Percentiles rank a stretch among this genome's conserved stretches.
Evolutionary conservation across 2,888 invertebrate genomes (phyloP).

Genomic region (Drepana falcataria): DNA sequence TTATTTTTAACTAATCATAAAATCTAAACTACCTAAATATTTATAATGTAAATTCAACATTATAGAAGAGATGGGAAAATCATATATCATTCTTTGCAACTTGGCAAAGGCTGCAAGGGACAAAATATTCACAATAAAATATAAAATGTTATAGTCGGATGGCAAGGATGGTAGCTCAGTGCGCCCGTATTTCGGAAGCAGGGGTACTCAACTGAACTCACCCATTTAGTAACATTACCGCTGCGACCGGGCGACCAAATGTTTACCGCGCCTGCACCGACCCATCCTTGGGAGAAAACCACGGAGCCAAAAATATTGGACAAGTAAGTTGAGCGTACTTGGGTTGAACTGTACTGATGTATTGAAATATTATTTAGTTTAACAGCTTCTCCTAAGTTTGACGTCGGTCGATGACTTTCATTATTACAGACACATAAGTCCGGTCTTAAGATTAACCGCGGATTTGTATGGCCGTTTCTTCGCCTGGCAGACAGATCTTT

Average conservation of each 20-base stretch:
- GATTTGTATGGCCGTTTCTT: too few species aligned
- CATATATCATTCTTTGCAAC: too few species aligned
- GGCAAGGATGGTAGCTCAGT: not conserved
- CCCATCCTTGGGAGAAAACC: slow-evolving; percentile 5
- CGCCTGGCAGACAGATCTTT: too few species aligned
- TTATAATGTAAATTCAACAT: not conserved
- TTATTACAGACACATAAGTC: too few species aligned
- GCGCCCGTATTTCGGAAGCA: slow-evolving; percentile 2
- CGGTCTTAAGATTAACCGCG: too few species aligned
- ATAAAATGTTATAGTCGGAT: not conserved
- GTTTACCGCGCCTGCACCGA: slow-evolving; percentile 13
- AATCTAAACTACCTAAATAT: too few species aligned
- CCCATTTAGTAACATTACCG: slow-evolving; percentile 12
- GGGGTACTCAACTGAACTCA: slow-evolving; percentile 10
- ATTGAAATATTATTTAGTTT: too few species aligned
- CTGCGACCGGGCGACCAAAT: slow-evolving; percentile 12
- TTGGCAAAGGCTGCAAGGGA: not conserved
- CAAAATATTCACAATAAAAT: not conserved
- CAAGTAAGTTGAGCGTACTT: not conserved
- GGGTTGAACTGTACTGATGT: too few species aligned
- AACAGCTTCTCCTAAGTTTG: too few species aligned
- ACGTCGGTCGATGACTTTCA: too few species aligned
- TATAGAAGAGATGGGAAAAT: too few species aligned
- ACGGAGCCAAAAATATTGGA: not conserved
- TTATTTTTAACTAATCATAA: too few species aligned